Base-by-base conservation (phyloP, 2,797 vertebrate species). In the Premnoplex brunnescens region DNA sequence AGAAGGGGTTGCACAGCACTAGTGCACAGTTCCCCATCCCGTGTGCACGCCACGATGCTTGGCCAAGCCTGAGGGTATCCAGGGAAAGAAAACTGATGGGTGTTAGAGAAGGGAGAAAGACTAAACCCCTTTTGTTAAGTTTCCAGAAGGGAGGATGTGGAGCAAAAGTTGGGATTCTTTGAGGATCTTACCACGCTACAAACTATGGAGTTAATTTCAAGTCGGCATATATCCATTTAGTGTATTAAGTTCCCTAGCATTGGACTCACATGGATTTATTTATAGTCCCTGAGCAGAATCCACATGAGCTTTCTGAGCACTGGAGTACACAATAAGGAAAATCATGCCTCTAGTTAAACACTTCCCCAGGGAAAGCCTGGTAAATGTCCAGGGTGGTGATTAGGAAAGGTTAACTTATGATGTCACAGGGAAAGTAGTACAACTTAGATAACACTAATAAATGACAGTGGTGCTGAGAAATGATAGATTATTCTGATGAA, bases 371-470 rank as follows among this genome's bases (percentile, higher is more conserved):
- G 94, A 94, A 74, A 82, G 72, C 91, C 97, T 97, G 97, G 81
- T 96, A 86, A 97, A 97, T 91, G 85, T 97, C 91, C 77, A 93
- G 67, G 55, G 75, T 79, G 85, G 91, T 93, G 90, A 96, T 97
- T 96, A 97, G 93, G 89, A 91, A 89, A 97, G 93, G 88, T 94
- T 96, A 96, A 97, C 89, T 91, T 97, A 96, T 91, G 93, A 95
- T 93, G 94, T 96, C 94, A 94, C 91, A 95, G 81, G 87, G 79
- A 87, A 95, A 90, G 91, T 77, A 77, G 91, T 96, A 97, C 89
- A 95, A 95, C 87, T 92, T 90, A 96, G 96, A 95, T 96, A 97
- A 94, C 91, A 66, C 81, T 92, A 93, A 89, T 93, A 96, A 95
- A 95, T 92, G 74, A 54, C 89, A 77, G 62, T 16, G 54, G 74